Evolutionary conservation across 2,888 invertebrate genomes (phyloP).

Genomic region (Nymphalis c-album): DNA sequence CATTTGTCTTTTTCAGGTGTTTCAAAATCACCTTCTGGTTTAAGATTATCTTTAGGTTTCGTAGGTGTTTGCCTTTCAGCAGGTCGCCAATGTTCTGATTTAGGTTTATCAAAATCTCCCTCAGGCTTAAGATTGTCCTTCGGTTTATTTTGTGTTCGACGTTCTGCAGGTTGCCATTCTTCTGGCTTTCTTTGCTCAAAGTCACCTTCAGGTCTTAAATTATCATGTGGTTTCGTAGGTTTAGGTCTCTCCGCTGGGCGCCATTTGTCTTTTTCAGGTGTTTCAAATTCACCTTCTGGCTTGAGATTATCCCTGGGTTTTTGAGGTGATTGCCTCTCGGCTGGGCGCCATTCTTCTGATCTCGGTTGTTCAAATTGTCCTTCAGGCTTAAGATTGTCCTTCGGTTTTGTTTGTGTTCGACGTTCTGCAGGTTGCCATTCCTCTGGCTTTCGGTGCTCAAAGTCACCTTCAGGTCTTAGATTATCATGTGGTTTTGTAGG

Average conservation of each 20-base stretch:
- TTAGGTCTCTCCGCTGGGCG: slow-evolving; percentile 64
- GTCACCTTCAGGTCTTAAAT: slow-evolving; percentile 57
- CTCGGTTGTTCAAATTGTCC: slow-evolving; percentile 76
- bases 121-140: slow-evolving; percentile 74
- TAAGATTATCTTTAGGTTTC: slow-evolving; percentile 74
- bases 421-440: slow-evolving; percentile 52
- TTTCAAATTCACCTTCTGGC: slow-evolving; percentile 82
- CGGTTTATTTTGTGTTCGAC: slow-evolving; percentile 61
- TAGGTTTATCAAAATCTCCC: slow-evolving; percentile 75
- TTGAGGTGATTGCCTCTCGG: slow-evolving; percentile 71
- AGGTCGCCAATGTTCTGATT: slow-evolving; percentile 63
- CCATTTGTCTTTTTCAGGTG: slow-evolving; percentile 74
- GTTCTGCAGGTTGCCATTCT: slow-evolving; percentile 53
- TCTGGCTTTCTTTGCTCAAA: slow-evolving; percentile 57
- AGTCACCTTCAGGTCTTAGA: slow-evolving; percentile 80
- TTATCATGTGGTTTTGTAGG: slow-evolving; percentile 64
- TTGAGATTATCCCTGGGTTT: slow-evolving; percentile 78
- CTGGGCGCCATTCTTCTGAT: slow-evolving; percentile 69
- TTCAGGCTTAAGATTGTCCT: slow-evolving; percentile 81
- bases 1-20: slow-evolving; percentile 74
- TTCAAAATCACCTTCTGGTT: slow-evolving; percentile 83
- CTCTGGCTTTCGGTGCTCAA: slow-evolving; percentile 51
- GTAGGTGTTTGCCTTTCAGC: slow-evolving; percentile 67
- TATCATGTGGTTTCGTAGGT: slow-evolving; percentile 73
- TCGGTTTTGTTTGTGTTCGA: slow-evolving; percentile 75